Evolutionary conservation across 1,140 invertebrate genomes (phyloP), one percentile per base, ranked within the genome.

Genomic region (Halictus rubicundus): DNA sequence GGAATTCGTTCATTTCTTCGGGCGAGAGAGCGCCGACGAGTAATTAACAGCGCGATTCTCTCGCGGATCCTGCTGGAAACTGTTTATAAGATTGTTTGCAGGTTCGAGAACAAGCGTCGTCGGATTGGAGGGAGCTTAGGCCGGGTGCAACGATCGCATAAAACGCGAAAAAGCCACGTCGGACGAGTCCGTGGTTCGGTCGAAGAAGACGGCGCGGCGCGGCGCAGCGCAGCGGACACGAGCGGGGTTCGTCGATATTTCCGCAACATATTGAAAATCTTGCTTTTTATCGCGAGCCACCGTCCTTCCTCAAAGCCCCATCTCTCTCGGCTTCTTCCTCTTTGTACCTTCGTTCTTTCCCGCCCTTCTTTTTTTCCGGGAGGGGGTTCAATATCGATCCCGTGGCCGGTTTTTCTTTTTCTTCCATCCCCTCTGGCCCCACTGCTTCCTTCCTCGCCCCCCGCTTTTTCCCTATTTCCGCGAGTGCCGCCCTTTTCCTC

Each of bases 401-500:
- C 68, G 82, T 52, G 71, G 75, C 78, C 74, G 73, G 73, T 85
- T 78, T 86, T 79, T 81, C 80, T 78, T 85, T 86, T 85, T 84
- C 73, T 76, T 77, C 37, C 19, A 52, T 23, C 46, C 70, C 42
- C 37, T 25, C n/a, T 49, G 39, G n/a, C 5, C 49, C 37, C 37
- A 32, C 70, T 52, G 42, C 52, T 21, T 10, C 21, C 27, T 80
- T 57, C 54, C 19, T n/a, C 54, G 54, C n/a, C 54, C 54, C 54
- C 54, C 8, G 8, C 19, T 83, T 85, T 73, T 54, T 75, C 65
- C 65, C 69, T 85, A 81, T 85, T 86, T 82, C 84, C 84, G 77
- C 84, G 83, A 86, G 84, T 86, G 70, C 84, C 84, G 83, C 84
- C 84, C 84, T 86, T 86, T 86, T 85, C 79, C 84, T 81, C 83